Conservation (phyloP, 1,140 invertebrate genomes). For the Drosophila pandora region DNA sequence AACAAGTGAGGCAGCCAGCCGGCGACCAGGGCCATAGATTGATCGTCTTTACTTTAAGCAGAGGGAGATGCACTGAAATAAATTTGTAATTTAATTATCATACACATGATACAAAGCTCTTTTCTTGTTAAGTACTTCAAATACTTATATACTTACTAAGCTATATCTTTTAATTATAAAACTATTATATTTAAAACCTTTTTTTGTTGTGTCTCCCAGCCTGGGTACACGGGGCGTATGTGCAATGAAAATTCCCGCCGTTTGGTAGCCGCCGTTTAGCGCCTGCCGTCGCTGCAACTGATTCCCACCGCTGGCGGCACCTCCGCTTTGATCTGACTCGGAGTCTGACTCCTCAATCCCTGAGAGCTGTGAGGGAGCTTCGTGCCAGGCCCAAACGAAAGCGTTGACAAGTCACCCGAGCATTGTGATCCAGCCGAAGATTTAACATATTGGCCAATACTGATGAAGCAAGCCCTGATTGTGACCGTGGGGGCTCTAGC, state of each 20-base stretch:
- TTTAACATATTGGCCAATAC: conserved; percentile 54
- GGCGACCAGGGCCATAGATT: conserved; percentile 60
- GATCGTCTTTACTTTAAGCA: conserved; percentile 53
- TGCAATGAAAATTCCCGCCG: conserved; percentile 72
- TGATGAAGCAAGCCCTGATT: conserved; percentile 3
- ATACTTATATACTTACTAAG: not conserved
- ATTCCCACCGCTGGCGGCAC: conserved; percentile 63
- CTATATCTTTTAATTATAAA: not conserved
- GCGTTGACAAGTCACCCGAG: conserved; percentile 77
- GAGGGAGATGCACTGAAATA: conserved; percentile 27
- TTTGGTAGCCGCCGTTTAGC: conserved; percentile 72
- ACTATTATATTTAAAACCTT: not conserved
- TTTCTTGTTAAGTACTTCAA: not conserved
- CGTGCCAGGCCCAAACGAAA: conserved; percentile 52
- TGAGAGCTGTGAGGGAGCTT: conserved; percentile 63
- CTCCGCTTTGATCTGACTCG: conserved; percentile 59
- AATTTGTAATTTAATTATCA: not conserved
- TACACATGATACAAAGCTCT: no score
- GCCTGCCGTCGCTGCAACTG: conserved; percentile 55
- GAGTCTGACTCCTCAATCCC: conserved; percentile 25
- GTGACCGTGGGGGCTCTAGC: conserved; percentile 11
- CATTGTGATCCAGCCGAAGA: conserved; percentile 57
- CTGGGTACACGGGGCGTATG: conserved; percentile 67
- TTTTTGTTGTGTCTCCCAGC: not conserved
- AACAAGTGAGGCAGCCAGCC: conserved; percentile 68